Evolutionary conservation across 2,113 vertebrate species (phyloP), one percentile per base, ranked within the genome.

Genomic region (Nannobrachium achirus): DNA sequence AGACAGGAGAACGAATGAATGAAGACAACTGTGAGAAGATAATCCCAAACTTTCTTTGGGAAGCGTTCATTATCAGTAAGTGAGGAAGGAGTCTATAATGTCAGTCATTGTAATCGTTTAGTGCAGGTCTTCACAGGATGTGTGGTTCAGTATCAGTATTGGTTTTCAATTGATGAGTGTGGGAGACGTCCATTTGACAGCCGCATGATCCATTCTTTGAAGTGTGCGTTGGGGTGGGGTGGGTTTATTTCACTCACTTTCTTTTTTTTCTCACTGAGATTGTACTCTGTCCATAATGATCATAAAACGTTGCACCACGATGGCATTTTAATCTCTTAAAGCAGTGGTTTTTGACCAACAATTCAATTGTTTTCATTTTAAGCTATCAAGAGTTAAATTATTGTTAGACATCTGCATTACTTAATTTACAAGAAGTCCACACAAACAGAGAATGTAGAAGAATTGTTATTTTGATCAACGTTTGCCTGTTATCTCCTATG

Each of bases 1-100:
- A 25, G 75, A 75, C 62, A 76, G 55, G 48, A 73, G 52, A 71
- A 75, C 73, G 75, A 19, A 10, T 55, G 52, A 33, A 33, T 49
- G 8, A 8, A 61, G 64, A 76, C 66, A 70, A 66, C 59, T 75
- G 75, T 78, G 78, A 66, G 66, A 83, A 53, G 65, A 40, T 63
- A 78, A 80, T 59, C 55, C 55, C 42, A 56, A 38, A 56, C 49
- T 56, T 69, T 63, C 64, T 38, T 52, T 33, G 63, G 51, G 42
- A 67, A 66, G 53, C 60, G 57, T 53, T 71, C 2, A 6, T 33
- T 64, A 42, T 52, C 59, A 62, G 76, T 69, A 71, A 63, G 50
- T 64, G 52, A 68, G 63, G 50, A 63, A 70, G 45, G 69, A 63
- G 58, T 14, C 51, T 58, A 41, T 33, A 33, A 33, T 50, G 53